Base-by-base conservation (phyloP, 64 coral and sea anemone genomes). In the Trachythela sp. region DNA sequence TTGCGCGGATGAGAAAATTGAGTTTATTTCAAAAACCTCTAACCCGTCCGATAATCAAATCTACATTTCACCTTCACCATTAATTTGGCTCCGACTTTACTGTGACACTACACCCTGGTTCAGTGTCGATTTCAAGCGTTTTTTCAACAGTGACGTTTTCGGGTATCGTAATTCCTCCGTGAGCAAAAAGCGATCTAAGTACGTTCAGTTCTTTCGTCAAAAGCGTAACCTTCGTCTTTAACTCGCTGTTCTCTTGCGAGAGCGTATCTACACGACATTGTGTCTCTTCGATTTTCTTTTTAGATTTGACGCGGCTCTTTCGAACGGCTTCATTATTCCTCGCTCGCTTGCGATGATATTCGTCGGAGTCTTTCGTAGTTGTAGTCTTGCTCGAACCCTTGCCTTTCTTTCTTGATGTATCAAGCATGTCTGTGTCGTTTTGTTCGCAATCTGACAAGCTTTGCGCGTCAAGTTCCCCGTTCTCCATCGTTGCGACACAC, bases 131-230 rank as follows among this genome's bases (percentile, higher is more conserved):
- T 20, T 84, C 90, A 26, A 88, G 89, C 48, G 95, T 94, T 88
- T 94, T 91, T 48, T 94, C 85, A 38, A 97, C 90, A 54, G 91
- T 93, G 2, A 97, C 89, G 85, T 92, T 93, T 39, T 84, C 52
- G 67, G 95, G 95, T n/a, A 94, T 41, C 17, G 90, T 83, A 31
- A 93, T 88, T 56, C 93, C 96, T 38, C 96, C 96, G 83, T 99
- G 93, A 36, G 93, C 91, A 54, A 99, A 99, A 15, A 99, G 72
- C 10, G 96, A 99, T 60, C 96, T 80, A 48, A 99, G 90, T 35
- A 99, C 96, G 91, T 93, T 99, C 17, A 99, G 87, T 87, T 99
- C 96, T 90, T 99, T 99, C 43, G 92, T 94, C 39, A 99, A 83
- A n/a, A 99, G 88, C 31, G 96, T 92, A n/a, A 99, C 96, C 88